Evolutionary conservation across 2,113 vertebrate genomes (phyloP).

Genomic region (Puntigrus tetrazona): DNA sequence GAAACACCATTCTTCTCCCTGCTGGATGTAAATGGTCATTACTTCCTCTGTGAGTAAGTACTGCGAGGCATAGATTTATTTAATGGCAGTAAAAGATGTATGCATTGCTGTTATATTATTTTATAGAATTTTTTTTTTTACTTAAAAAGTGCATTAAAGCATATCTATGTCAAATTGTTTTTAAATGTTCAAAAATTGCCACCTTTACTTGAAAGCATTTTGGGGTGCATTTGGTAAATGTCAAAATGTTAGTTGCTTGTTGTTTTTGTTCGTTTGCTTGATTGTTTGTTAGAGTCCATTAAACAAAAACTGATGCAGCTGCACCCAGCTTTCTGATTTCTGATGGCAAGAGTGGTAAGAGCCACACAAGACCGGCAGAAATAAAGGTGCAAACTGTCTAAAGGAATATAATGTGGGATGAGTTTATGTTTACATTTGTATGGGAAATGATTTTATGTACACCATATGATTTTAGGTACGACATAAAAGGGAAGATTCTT

Average conservation of each 20-base stretch:
- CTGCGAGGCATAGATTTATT: neutral
- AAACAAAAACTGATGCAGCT: neutral
- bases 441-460: neutral
- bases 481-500: neutral
- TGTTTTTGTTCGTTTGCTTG: neutral
- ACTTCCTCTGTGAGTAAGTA: neutral
- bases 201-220: conserved; percentile 16
- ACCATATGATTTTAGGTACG: too few species aligned
- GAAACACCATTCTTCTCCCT: conserved; percentile 24
- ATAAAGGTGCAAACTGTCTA: neutral
- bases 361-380: neutral
- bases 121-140: neutral
- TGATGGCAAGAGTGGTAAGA: neutral
- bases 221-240: neutral
- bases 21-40: conserved; percentile 13
- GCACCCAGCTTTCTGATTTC: neutral
- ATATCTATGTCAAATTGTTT: neutral
- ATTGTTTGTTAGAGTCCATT: neutral
- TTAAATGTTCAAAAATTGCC: neutral
- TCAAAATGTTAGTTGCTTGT: neutral
- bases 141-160: neutral
- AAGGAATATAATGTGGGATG: neutral
- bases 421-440: conserved; percentile 12
- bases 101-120: neutral
- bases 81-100: neutral